Percentiles rank a stretch among this genome's conserved stretches.
phyloP scores from a whole-genome alignment of 1,140 invertebrate genomes.

The Antheraea pernyi region DNA sequence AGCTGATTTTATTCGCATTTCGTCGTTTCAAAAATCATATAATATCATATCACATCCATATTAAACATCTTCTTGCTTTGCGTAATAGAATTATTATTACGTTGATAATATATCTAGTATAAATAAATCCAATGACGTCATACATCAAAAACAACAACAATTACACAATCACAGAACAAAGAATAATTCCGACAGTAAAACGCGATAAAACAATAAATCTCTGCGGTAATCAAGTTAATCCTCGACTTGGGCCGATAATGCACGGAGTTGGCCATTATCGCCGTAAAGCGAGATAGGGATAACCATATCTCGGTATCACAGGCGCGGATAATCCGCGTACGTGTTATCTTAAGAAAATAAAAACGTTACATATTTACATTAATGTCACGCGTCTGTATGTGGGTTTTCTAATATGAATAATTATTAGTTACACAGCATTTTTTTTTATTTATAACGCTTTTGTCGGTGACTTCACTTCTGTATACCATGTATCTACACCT shows the following conservation, averaged over 20 bases:
- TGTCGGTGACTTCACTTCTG: too few relatives aligned
- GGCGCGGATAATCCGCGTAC: slow-evolving; percentile 39
- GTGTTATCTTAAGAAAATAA: slow-evolving; percentile 34
- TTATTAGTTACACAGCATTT: neutral
- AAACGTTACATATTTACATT: slow-evolving; percentile 12
- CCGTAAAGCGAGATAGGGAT: slow-evolving; percentile 19
- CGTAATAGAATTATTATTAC: neutral
- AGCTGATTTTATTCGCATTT: too few relatives aligned
- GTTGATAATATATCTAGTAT: slow-evolving; percentile 12
- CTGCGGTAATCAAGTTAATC: slow-evolving; percentile 58
- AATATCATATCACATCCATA: neutral
- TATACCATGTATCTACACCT: too few relatives aligned
- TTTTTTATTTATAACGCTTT: too few relatives aligned
- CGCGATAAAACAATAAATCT: slow-evolving; percentile 61
- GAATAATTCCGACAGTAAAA: slow-evolving; percentile 41
- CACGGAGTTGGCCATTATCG: slow-evolving; percentile 40
- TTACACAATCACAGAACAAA: slow-evolving; percentile 25
- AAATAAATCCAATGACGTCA: slow-evolving; percentile 25
- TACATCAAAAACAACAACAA: slow-evolving; percentile 15
- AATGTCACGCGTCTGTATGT: slow-evolving; percentile 13
- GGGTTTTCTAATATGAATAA: slow-evolving; percentile 5
- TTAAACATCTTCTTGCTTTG: neutral
- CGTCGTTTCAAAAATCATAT: neutral
- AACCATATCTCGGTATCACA: slow-evolving; percentile 29
- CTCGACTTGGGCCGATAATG: slow-evolving; percentile 44